Evolutionary conservation across 1,140 invertebrate genomes (phyloP), one percentile per base, ranked within the genome.

Genomic region (Bursaphelenchus mucronatus): DNA sequence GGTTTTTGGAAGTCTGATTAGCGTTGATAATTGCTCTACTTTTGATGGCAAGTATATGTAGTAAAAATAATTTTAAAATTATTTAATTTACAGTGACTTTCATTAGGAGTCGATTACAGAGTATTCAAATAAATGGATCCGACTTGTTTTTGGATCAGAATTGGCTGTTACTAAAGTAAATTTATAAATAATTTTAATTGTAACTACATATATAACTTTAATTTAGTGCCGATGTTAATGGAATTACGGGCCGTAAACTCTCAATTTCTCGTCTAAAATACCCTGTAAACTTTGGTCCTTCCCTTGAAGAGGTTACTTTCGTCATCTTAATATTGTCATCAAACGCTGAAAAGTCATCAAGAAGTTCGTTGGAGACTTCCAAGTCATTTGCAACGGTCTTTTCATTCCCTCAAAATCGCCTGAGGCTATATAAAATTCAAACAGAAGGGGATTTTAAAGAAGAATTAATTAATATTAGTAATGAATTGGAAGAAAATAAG

Each of bases 241-340:
- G 11, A 11, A 10, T 68, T 68, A 30, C 10, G 45, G 47, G 15
- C 45, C 81, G 85, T 10, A 84, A 85, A 66, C 84, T 87, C 17
- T 85, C 84, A 8, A 85, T 87, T 58, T 86, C 86, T 7, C 74
- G 85, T 21, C 80, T 87, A 17, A 83, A 83, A 66, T 81, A 82
- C 65, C 84, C 86, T 15, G 85, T 84, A 17, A 87, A 87, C 76
- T 83, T 87, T 75, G 86, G 87, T 3, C 71, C 82, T 57, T 86
- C 84, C 11, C 82, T 84, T 72, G 85, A 86, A 66, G 86, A 87
- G 76, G 84, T 87, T 5, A 81, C 82, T 57, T 85, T 87, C 71
- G 84, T 87, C 56, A 83, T 87, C 54, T 78, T 87, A 2, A 84
- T 87, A 43, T 74, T 87, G 0, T 86, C 85, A 30, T 86, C 86